Percentiles rank a stretch among this genome's conserved stretches.
Conservation (phyloP, 1,140 invertebrate genomes). For the Dinothrombium tinctorium region DNA sequence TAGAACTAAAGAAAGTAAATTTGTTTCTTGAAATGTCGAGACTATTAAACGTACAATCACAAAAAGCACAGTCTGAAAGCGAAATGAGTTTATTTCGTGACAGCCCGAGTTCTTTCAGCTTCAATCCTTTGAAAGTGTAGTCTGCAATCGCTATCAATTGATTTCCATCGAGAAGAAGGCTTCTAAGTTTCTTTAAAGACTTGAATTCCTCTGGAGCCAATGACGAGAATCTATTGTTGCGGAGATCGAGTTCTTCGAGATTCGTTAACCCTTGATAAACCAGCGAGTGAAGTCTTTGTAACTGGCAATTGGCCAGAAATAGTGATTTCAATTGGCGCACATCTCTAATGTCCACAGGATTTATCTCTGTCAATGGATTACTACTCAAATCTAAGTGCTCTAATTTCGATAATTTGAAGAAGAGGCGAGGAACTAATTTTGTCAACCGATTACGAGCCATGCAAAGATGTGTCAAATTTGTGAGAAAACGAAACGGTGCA, state of each 20-base stretch:
- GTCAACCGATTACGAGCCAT: slow-evolving; percentile 41
- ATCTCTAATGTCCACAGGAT: slow-evolving; percentile 26
- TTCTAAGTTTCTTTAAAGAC: slow-evolving; percentile 28
- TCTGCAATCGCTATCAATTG: slow-evolving; percentile 39
- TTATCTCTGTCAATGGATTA: slow-evolving; percentile 44
- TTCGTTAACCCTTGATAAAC: slow-evolving; percentile 15
- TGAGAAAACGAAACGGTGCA: slow-evolving; percentile 41
- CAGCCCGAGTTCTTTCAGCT: slow-evolving; percentile 28
- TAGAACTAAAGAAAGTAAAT: slow-evolving; percentile 34
- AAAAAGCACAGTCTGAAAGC: slow-evolving; percentile 38
- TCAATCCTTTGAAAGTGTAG: slow-evolving; percentile 35
- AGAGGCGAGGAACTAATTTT: slow-evolving; percentile 37
- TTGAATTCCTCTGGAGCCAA: slow-evolving; percentile 20
- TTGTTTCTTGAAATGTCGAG: slow-evolving; percentile 48
- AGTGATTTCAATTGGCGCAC: slow-evolving; percentile 30
- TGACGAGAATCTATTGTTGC: slow-evolving; percentile 44
- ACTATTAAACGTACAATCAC: slow-evolving; percentile 32
- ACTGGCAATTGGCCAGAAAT: slow-evolving; percentile 27
- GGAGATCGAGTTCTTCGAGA: slow-evolving; percentile 16
- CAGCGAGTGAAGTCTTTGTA: slow-evolving; percentile 15
- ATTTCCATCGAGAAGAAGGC: slow-evolving; percentile 45
- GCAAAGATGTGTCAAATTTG: slow-evolving; percentile 34
- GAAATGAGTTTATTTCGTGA: slow-evolving; percentile 43
- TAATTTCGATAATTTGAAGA: slow-evolving; percentile 38
- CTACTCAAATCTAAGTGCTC: slow-evolving; percentile 40